Evolutionary conservation across 2,888 invertebrate genomes (phyloP).

Genomic region (Cephalotes varians): DNA sequence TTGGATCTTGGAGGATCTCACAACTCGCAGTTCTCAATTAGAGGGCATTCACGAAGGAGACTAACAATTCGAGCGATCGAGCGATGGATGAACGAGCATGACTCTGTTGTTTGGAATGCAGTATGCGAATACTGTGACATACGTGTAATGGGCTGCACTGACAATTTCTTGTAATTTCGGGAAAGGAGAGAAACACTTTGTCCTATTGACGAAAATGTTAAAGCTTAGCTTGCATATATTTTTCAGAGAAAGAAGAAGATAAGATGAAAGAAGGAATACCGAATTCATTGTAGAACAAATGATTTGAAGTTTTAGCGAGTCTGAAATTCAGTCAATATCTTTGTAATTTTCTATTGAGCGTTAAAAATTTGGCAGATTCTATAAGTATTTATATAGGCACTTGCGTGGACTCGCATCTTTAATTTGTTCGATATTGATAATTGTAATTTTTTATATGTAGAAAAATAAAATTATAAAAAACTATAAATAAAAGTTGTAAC

Average conservation of each 20-base stretch:
- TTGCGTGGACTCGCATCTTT: background rate
- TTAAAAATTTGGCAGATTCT: background rate
- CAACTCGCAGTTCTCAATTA: constrained; percentile 41
- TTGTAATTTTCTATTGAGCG: background rate
- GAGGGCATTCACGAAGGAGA: constrained; percentile 36
- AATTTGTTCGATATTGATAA: background rate
- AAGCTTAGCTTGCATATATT: background rate
- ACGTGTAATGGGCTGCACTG: background rate
- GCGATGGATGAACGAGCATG: background rate
- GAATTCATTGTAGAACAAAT: too few relatives aligned
- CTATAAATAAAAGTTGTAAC: background rate
- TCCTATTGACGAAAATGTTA: background rate
- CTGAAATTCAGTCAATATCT: background rate
- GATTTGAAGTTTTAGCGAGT: background rate
- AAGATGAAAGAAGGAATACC: background rate
- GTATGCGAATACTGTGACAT: background rate
- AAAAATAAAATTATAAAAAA: background rate
- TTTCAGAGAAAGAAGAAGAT: background rate
- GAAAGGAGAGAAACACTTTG: background rate
- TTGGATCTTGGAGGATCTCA: constrained; percentile 41
- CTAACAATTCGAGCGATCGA: constrained; percentile 14
- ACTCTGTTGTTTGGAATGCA: constrained; percentile 2
- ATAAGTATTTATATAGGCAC: background rate
- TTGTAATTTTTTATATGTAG: background rate
- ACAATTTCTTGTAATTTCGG: background rate